Conservation (phyloP, 2,797 vertebrate species). For the Neopelma chrysocephalum region DNA sequence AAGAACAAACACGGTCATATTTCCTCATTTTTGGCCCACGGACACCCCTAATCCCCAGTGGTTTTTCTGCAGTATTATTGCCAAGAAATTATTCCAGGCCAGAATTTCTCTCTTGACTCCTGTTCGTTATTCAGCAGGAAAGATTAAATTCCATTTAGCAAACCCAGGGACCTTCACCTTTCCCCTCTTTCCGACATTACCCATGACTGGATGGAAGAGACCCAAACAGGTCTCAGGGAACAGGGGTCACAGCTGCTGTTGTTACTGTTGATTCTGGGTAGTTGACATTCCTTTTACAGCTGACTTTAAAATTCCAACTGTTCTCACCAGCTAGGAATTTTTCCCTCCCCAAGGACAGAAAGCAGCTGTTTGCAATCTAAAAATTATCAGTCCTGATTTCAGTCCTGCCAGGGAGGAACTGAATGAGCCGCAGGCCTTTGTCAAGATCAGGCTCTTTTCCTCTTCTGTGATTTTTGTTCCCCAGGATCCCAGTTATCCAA, state of each 20-base stretch:
- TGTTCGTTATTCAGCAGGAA: background rate
- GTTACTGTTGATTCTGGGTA: background rate
- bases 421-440: background rate
- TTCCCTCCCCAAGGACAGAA: background rate
- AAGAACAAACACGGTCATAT: background rate
- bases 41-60: background rate
- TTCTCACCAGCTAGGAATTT: background rate
- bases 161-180: background rate
- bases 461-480: background rate
- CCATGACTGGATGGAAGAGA: background rate
- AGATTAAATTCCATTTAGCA: background rate
- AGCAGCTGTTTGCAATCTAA: background rate
- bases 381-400: background rate
- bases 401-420: background rate
- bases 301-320: background rate
- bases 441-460: background rate
- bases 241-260: background rate
- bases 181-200: background rate
- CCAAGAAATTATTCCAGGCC: background rate
- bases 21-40: background rate
- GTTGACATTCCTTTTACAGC: background rate
- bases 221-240: background rate
- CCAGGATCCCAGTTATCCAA: background rate
- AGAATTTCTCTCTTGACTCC: background rate
- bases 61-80: background rate